Evolutionary conservation across 2,113 vertebrate species (phyloP).

Genomic region (Hyperopisus bebe): DNA sequence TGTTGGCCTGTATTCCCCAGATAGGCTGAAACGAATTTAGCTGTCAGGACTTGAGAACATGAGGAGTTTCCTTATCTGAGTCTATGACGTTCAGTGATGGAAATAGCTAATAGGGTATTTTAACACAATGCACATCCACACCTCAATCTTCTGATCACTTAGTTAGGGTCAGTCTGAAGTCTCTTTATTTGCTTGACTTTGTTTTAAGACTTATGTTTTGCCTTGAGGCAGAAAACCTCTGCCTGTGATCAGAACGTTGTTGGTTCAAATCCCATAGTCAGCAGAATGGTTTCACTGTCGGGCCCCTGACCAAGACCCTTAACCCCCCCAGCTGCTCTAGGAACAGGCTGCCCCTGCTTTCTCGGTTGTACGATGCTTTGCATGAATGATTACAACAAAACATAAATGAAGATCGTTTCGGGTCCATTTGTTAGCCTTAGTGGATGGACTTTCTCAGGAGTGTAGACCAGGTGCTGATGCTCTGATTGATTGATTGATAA

Average conservation of each 20-base stretch:
- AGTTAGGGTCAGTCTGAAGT: neutral
- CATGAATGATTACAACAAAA: neutral
- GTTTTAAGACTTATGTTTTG: neutral
- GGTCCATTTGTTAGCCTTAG: neutral
- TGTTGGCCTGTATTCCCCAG: slow-evolving; percentile 8
- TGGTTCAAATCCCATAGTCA: neutral
- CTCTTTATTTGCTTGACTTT: neutral
- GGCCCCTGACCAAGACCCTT: neutral
- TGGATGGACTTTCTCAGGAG: neutral
- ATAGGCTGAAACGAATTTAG: neutral
- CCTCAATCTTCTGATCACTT: neutral
- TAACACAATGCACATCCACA: neutral
- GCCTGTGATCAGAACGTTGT: neutral
- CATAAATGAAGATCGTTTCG: neutral
- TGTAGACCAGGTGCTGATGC: neutral
- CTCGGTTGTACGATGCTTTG: neutral
- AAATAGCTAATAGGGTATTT: neutral
- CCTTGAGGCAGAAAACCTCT: neutral
- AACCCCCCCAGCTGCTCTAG: neutral
- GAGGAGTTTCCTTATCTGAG: neutral
- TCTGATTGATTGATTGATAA: neutral
- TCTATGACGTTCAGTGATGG: neutral
- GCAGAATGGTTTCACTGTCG: neutral
- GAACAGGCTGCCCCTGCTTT: neutral
- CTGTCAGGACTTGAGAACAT: slow-evolving; percentile 2